Conservation (phyloP, 2,113 vertebrate species). For the Macrotis lagotis region DNA sequence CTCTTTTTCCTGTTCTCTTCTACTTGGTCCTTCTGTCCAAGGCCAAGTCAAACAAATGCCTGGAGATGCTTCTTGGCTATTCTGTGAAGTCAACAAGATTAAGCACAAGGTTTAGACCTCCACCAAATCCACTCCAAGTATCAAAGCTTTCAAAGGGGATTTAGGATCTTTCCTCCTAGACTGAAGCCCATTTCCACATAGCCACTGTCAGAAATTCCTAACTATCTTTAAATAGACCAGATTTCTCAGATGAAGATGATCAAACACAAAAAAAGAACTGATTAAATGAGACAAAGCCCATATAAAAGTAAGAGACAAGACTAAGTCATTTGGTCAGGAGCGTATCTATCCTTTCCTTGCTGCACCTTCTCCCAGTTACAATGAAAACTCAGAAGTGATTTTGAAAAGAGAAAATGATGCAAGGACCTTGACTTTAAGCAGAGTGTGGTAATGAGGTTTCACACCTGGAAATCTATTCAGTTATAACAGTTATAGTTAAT, state of each 20-base stretch:
- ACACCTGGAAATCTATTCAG: background rate
- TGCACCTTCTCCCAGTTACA: slow-evolving; percentile 14
- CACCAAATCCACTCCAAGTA: background rate
- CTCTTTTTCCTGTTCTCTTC: background rate
- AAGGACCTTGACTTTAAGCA: slow-evolving; percentile 53
- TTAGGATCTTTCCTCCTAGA: background rate
- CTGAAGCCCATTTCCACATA: background rate
- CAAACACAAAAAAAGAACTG: background rate
- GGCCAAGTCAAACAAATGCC: background rate
- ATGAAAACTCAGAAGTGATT: slow-evolving; percentile 42
- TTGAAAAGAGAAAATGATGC: slow-evolving; percentile 52
- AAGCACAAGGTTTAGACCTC: background rate
- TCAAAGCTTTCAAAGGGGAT: background rate
- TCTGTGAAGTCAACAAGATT: background rate
- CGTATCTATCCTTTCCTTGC: background rate
- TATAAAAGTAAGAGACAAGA: background rate
- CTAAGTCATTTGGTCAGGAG: background rate
- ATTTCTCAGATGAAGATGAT: background rate
- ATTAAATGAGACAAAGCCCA: background rate
- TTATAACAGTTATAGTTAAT: background rate
- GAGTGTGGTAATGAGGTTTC: background rate
- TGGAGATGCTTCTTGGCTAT: too few relatives aligned
- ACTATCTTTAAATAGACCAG: background rate
- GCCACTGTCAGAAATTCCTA: background rate
- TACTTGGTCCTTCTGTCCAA: background rate